Evolutionary conservation across 1,140 invertebrate genomes (phyloP).

Genomic region (Drosophila saltans): DNA sequence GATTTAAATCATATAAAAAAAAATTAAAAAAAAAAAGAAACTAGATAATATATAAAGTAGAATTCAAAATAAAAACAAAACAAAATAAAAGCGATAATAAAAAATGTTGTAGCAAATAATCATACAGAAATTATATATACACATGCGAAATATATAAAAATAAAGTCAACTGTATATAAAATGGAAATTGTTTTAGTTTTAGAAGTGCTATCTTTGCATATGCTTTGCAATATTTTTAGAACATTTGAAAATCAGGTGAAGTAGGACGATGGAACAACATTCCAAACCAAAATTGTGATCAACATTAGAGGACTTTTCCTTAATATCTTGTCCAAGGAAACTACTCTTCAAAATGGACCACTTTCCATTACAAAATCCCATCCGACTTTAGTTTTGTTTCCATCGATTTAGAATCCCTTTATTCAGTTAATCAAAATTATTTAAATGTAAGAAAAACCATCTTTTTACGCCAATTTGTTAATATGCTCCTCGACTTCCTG

Average conservation of each 20-base stretch:
- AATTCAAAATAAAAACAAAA: background rate
- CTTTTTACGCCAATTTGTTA: slow-evolving; percentile 64
- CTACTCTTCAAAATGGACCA: no score
- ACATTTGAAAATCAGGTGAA: no score
- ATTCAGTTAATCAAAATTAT: slow-evolving; percentile 58
- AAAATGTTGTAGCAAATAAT: slow-evolving; percentile 54
- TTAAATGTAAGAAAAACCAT: slow-evolving; percentile 6
- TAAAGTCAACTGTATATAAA: slow-evolving; percentile 77
- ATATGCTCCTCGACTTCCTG: slow-evolving; percentile 96
- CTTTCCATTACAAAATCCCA: background rate
- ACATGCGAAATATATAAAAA: slow-evolving; percentile 55
- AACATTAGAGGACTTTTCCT: no score
- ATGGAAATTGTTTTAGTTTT: background rate
- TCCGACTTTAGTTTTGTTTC: background rate
- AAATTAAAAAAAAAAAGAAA: background rate
- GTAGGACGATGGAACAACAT: no score
- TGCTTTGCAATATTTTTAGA: no score
- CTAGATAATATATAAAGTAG: background rate
- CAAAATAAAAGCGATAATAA: background rate
- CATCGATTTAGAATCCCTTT: slow-evolving; percentile 72
- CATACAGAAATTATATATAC: slow-evolving; percentile 43
- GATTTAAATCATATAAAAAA: slow-evolving; percentile 6
- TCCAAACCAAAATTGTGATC: no score
- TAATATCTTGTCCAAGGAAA: no score
- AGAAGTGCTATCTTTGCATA: no score